Percentiles rank a stretch among this genome's conserved stretches.
Conservation (phyloP, 2,797 vertebrate genomes). For the Thalassophryne amazonica region DNA sequence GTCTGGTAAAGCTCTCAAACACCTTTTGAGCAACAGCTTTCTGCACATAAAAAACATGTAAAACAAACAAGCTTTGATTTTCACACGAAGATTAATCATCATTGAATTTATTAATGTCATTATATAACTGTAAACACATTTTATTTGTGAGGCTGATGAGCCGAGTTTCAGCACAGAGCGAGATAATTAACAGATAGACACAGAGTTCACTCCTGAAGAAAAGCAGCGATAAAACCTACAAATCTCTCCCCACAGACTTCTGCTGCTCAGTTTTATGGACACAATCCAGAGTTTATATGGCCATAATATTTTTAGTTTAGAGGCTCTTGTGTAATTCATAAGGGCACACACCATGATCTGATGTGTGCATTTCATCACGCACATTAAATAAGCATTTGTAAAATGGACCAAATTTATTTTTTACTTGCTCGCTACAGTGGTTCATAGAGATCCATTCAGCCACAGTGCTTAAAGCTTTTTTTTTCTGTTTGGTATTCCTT, state of each 20-base stretch:
- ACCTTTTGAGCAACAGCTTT: neutral
- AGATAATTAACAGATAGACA: constrained; percentile 1
- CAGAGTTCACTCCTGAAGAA: neutral
- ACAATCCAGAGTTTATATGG: constrained; percentile 13
- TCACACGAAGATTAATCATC: constrained; percentile 14
- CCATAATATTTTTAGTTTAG: neutral
- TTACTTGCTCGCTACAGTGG: too few species aligned
- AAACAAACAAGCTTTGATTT: constrained; percentile 25
- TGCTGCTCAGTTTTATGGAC: neutral
- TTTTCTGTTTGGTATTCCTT: too few species aligned
- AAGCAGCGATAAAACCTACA: constrained; percentile 13
- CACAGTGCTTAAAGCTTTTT: too few species aligned
- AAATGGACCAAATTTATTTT: too few species aligned
- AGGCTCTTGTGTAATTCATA: neutral
- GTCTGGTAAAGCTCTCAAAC: constrained; percentile 20
- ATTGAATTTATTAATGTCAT: constrained; percentile 14
- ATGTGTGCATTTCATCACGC: too few species aligned
- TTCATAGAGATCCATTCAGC: too few species aligned
- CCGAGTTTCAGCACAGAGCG: neutral
- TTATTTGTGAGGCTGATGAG: neutral
- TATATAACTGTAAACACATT: constrained; percentile 1
- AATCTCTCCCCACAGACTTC: neutral
- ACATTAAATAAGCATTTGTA: too few species aligned
- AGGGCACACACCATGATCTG: neutral
- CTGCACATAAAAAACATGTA: neutral